Base-by-base conservation (phyloP, 2,888 invertebrate genomes). In the Ischnura elegans region DNA sequence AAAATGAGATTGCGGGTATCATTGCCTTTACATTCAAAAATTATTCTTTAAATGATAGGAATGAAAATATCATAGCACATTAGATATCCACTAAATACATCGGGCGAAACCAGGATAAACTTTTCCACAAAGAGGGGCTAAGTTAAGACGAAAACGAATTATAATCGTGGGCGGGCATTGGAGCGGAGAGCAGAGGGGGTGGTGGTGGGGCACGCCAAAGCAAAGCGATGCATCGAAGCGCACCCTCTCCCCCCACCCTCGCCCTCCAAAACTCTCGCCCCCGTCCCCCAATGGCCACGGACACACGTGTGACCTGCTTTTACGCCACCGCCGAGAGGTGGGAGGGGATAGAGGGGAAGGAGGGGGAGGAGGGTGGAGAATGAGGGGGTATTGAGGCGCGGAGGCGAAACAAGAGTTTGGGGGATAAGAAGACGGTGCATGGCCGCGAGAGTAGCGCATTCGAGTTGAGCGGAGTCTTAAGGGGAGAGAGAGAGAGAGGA, bases 291-390 rank as follows among this genome's bases (percentile, higher is more conserved):
- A 21, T 25, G 16, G 76, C 29, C 76, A 25, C 25, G 36, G 55
- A 42, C 90, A 90, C 87, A 90, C 90, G 90, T 51, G 55, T 90
- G 90, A 90, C 90, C 90, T 90, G 90, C 90, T 90, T 90, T 90
- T 90, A 90, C 61, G 61, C 76, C 61, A 19, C 55, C 61, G 43
- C 76, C 36, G 61, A 90, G 43, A 61, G 61, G 55, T 87, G 51
- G 45, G 87, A 21, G 43, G 61, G 61, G 21, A n/a, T 55, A 42
- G 55, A 10, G 51, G 42, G 87, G 25, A 21, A 8, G 29, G 4
- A 29, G 1, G 25, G 66, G 66, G 10, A 6, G 29, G 61, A 6
- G n/a, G 16, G 61, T 2, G 6, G 61, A 25, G 61, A 16, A 36
- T 29, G 76, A 13, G 36, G 76, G 16, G 76, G 76, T 25, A 16